These are phyloP conservation scores for Ganaspis brasiliensis DNA, from an alignment of 2,888 invertebrate genomes.

Conservation along the genomic window DNA sequence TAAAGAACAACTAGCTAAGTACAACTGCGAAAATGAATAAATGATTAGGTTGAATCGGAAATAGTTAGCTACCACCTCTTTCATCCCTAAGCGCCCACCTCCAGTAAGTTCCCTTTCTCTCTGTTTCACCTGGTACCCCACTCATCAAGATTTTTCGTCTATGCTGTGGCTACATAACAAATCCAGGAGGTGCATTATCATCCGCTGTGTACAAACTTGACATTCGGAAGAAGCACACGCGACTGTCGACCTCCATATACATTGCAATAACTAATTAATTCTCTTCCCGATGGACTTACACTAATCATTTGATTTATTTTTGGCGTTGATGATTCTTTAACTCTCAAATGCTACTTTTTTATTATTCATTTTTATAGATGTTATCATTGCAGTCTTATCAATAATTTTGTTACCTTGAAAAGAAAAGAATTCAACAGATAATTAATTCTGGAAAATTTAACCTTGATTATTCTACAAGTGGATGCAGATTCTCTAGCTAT, in stretches of 20 bases:
- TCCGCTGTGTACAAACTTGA: slow-evolving; percentile 65
- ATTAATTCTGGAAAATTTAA: slow-evolving; percentile 16
- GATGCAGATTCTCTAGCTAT: slow-evolving; percentile 19
- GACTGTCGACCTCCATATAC: slow-evolving; percentile 43
- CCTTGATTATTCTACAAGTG: slow-evolving; percentile 14
- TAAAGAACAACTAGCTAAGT: background rate
- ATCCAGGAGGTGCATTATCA: slow-evolving; percentile 56
- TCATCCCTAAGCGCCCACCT: slow-evolving; percentile 53
- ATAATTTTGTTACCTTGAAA: slow-evolving; percentile 39
- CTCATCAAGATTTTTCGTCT: slow-evolving; percentile 57
- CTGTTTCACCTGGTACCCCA: slow-evolving; percentile 58
- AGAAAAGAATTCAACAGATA: slow-evolving; percentile 37
- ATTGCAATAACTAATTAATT: slow-evolving; percentile 35
- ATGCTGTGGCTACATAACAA: slow-evolving; percentile 55
- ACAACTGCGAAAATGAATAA: background rate
- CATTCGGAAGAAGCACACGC: slow-evolving; percentile 55
- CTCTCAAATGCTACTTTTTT: background rate
- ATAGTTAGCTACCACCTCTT: slow-evolving; percentile 43
- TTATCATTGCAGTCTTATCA: background rate
- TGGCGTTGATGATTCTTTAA: slow-evolving; percentile 6
- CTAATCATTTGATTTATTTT: slow-evolving; percentile 39
- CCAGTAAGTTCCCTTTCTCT: slow-evolving; percentile 57
- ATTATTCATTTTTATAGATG: background rate
- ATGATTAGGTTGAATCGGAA: slow-evolving; percentile 41
- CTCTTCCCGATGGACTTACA: slow-evolving; percentile 46